A percentile compares a stretch with the other conserved stretches of the same genome.
phyloP scores from a whole-genome alignment of 2,888 invertebrate genomes.

The Drosophila siamana region DNA sequence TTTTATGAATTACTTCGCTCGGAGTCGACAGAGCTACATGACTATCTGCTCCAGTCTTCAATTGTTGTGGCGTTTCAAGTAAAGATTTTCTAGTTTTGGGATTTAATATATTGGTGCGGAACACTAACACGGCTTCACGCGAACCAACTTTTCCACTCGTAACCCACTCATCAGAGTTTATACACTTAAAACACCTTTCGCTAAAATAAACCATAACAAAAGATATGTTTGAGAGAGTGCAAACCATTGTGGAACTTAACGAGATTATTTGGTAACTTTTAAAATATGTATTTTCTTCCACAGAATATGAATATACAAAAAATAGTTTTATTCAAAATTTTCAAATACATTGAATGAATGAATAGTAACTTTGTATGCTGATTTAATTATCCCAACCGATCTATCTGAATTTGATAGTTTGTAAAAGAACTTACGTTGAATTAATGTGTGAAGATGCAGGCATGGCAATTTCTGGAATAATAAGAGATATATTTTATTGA shows the following conservation, averaged over 20 bases:
- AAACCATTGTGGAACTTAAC: background rate
- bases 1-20: slow-evolving; percentile 10
- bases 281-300: too few species aligned
- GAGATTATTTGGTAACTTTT: too few species aligned
- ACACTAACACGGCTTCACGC: slow-evolving; percentile 88
- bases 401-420: background rate
- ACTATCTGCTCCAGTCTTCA: slow-evolving; percentile 40
- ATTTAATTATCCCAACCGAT: background rate
- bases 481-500: slow-evolving; percentile 1
- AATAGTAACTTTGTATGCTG: too few species aligned
- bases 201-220: slow-evolving; percentile 23
- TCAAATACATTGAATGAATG: too few species aligned
- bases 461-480: slow-evolving; percentile 64
- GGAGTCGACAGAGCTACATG: slow-evolving; percentile 4
- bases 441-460: slow-evolving; percentile 56
- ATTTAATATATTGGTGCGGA: slow-evolving; percentile 88
- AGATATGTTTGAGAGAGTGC: background rate
- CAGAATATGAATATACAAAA: too few species aligned
- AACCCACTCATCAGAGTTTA: slow-evolving; percentile 85
- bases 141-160: slow-evolving; percentile 88
- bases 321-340: too few species aligned
- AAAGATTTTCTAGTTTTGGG: slow-evolving; percentile 62
- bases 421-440: slow-evolving; percentile 58
- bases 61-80: slow-evolving; percentile 34
- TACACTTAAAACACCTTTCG: slow-evolving; percentile 31